Percentiles rank a stretch among this genome's conserved stretches.
Conservation (phyloP, 2,797 vertebrate genomes). For the Brachymystax lenok region DNA sequence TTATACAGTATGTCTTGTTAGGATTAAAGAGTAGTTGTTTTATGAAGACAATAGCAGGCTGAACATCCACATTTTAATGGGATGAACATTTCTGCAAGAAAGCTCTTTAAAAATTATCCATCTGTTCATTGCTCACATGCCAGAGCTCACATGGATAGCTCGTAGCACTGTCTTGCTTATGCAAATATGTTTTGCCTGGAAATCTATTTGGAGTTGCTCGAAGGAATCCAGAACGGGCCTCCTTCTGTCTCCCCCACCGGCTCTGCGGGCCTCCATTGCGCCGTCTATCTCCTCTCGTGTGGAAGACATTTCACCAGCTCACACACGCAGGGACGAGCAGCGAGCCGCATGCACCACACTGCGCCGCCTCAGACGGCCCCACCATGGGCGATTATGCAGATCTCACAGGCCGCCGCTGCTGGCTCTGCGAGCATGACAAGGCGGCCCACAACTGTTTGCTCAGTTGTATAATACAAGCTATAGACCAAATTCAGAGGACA, state of each 20-base stretch:
- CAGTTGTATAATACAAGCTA: constrained; percentile 35
- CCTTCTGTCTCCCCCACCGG: constrained; percentile 82
- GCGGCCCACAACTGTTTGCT: constrained; percentile 45
- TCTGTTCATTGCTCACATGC: constrained; percentile 77
- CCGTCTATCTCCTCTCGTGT: constrained; percentile 70
- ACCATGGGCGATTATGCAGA: constrained; percentile 75
- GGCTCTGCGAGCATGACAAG: constrained; percentile 45
- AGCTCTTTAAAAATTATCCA: constrained; percentile 74
- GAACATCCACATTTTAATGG: constrained; percentile 69
- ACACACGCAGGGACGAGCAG: constrained; percentile 58
- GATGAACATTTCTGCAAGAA: constrained; percentile 74
- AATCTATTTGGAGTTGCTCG: constrained; percentile 85
- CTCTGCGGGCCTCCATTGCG: constrained; percentile 53
- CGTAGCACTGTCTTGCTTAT: constrained; percentile 77
- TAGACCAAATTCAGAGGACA: background rate
- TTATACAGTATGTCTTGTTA: background rate
- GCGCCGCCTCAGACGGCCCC: constrained; percentile 56
- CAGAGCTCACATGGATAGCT: constrained; percentile 73
- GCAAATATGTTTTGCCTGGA: constrained; percentile 87
- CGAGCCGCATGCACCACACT: constrained; percentile 36
- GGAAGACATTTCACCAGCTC: constrained; percentile 78
- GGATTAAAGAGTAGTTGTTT: too few relatives aligned
- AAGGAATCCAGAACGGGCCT: constrained; percentile 85
- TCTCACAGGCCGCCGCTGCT: constrained; percentile 55
- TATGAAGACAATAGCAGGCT: constrained; percentile 47